Conservation (phyloP, 2,888 invertebrate species). For the Endomychus coccineus region DNA sequence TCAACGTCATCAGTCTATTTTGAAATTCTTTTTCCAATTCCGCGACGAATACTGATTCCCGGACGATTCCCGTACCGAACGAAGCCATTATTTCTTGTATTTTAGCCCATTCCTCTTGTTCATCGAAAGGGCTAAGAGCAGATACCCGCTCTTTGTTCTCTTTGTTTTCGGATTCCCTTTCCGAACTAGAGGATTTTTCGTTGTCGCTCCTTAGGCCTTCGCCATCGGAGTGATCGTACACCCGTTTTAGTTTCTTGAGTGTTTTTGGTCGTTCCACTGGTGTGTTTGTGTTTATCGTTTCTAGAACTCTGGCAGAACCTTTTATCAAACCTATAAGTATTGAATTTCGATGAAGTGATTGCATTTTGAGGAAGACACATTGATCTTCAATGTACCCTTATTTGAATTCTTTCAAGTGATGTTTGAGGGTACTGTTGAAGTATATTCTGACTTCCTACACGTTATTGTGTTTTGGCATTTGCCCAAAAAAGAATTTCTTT, state of each 20-base stretch:
- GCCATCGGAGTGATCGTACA: constrained; percentile 50
- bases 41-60: constrained; percentile 70
- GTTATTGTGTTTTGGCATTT: no score
- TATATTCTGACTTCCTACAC: no score
- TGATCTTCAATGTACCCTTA: no score
- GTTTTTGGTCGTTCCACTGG: constrained; percentile 68
- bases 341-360: background rate
- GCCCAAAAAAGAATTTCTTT: no score
- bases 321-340: constrained; percentile 66
- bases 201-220: constrained; percentile 34
- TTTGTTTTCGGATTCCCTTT: constrained; percentile 46
- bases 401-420: no score
- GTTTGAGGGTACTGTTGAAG: no score
- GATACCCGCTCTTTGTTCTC: constrained; percentile 47
- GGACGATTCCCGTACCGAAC: constrained; percentile 76
- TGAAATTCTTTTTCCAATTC: constrained; percentile 76
- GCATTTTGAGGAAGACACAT: background rate
- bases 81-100: constrained; percentile 94
- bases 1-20: constrained; percentile 60
- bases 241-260: constrained; percentile 64
- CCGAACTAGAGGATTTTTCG: constrained; percentile 40
- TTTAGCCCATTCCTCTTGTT: constrained; percentile 93
- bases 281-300: constrained; percentile 52
- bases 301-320: constrained; percentile 67
- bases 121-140: constrained; percentile 83